Base-by-base conservation (phyloP, 2,113 vertebrate species). In the Epinephelus cyanopodus region DNA sequence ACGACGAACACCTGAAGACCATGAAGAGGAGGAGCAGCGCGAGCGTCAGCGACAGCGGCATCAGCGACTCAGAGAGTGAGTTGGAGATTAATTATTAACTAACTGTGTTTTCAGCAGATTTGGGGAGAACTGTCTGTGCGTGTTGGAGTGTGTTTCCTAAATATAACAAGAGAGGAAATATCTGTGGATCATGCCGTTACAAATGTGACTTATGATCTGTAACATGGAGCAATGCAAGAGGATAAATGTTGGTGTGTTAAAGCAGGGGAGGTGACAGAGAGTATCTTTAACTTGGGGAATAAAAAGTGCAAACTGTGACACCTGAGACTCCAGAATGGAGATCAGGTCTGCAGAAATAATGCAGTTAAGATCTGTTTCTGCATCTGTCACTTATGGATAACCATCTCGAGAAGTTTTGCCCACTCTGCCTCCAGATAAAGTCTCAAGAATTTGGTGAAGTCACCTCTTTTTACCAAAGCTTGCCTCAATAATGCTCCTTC, bases 11-110 rank as follows among this genome's bases (percentile, higher is more conserved):
- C 89, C 95, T 99, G 92, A 94, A 96, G 90, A 97, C 95, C 39
- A 92, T 96, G 97, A 99, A 99, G 92, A 95, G 98, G 87, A 87
- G 97, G 81, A 98, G 97, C 95, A 97, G 97, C 91, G 95, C 96
- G 42, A 97, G 97, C 88, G 96, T 95, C 90, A 98, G 97, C 79
- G 98, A 97, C 94, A 97, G 97, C 87, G 97, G 97, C 91, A 95
- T 97, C 95, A 98, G 97, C 93, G 97, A 98, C 94, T 96, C 97
- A 0, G 98, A 98, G 75, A 97, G 97, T 98, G 81, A 98, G 97
- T 93, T 15, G 0, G 18, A 1, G 10, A 33, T 17, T 4, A 48
- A 15, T 25, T 27, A 27, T 61, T 1, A n/a, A 37, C 5, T 1
- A n/a, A 37, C 5, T 15, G 39, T 23, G 18, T 42, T 6, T 42